Evolutionary conservation across 2,888 invertebrate genomes (phyloP), one percentile per base, ranked within the genome.

Genomic region (Morinoia aosen): DNA sequence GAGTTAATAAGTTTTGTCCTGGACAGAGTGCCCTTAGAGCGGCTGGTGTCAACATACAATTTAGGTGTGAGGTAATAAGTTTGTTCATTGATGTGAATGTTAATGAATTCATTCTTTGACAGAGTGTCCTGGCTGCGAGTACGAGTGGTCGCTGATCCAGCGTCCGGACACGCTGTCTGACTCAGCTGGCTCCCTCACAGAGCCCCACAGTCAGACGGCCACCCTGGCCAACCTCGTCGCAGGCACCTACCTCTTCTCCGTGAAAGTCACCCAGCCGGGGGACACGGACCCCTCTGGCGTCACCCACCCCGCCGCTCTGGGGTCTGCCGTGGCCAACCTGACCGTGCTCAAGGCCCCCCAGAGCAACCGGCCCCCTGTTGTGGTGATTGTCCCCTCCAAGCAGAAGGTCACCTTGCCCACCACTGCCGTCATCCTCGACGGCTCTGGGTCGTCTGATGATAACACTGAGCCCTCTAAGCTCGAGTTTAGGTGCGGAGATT

Each of bases 271-370:
- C 0, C 98, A 98, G 96, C 98, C 98, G 0, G 99, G 99, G 5
- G 98, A 98, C 97, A 98, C 98, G 0, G 99, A 99, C 0, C 99
- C 99, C 97, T 98, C 99, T 7, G 99, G 99, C 0, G 99, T 99
- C 33, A 97, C 98, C 97, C 98, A 14, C 40, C 93, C 93, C 99
- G 96, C 98, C 98, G 98, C 97, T 97, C 97, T 97, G 95, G 94
- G 39, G 95, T 48, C 95, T 61, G 57, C 97, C 97, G 97, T 97
- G 33, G 57, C 94, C 58, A 91, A 96, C 57, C 64, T 95, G 2
- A 64, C 95, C 12, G 95, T 95, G 33, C 40, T 95, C 25, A 61
- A 64, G 40, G 61, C 98, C 76, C 98, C 98, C 96, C 98, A 99
- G 96, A 98, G 98, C 96, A 99, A 99, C 97, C 97, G 97, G 95